Conservation (phyloP, 2,113 vertebrate genomes). For the Bubo scandiacus region DNA sequence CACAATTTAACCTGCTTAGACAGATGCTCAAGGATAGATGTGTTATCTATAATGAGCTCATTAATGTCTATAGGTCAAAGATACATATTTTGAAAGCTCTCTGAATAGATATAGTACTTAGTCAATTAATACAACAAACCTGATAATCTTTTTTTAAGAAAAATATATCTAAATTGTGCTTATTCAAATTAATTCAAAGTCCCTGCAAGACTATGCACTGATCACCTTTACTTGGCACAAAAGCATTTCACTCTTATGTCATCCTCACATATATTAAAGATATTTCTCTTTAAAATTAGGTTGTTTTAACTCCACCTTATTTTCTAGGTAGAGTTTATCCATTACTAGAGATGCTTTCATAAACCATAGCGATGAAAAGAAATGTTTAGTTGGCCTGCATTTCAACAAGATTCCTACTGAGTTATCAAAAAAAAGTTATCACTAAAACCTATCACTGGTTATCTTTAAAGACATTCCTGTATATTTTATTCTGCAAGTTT, state of each 20-base stretch:
- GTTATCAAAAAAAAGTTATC: background rate
- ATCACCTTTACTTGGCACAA: background rate
- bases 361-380: background rate
- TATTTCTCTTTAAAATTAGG: background rate
- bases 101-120: background rate
- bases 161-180: background rate
- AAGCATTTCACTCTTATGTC: background rate
- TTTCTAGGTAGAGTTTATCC: background rate
- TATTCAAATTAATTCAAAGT: background rate
- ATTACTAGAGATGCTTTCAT: background rate
- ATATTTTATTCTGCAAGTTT: background rate
- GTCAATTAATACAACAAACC: background rate
- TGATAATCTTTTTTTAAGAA: background rate
- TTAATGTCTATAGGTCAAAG: background rate
- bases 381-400: background rate
- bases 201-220: background rate
- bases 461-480: background rate
- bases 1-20: background rate
- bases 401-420: background rate
- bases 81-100: background rate
- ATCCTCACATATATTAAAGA: background rate
- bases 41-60: background rate
- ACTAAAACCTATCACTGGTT: background rate
- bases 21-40: background rate
- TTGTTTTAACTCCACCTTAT: background rate